A percentile compares a stretch with the other conserved stretches of the same genome.
Evolutionary conservation across 2,797 vertebrate genomes (phyloP).

Genomic region (Hemibagrus guttatus): DNA sequence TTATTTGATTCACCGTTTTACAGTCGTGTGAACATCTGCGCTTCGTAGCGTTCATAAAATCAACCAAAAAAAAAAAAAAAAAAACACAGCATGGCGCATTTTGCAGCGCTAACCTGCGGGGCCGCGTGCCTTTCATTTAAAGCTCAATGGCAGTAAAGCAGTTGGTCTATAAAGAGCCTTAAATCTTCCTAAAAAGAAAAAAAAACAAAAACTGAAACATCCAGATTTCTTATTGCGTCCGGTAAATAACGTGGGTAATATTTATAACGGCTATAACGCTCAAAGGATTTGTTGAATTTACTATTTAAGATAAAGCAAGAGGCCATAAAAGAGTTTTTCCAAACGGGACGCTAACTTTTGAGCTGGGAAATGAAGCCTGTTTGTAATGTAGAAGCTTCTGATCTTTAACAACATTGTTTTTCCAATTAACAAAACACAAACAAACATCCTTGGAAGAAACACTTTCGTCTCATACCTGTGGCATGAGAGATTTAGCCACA

Average conservation of each 20-base stretch:
- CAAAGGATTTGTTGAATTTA: not conserved
- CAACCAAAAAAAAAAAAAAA: not conserved
- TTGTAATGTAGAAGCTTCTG: too few relatives aligned
- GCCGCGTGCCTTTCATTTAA: not conserved
- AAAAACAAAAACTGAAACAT: not conserved
- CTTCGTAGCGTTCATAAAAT: not conserved
- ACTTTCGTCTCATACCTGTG: constrained; percentile 81
- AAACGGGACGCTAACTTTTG: not conserved
- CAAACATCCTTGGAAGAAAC: too few relatives aligned
- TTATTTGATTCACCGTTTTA: not conserved
- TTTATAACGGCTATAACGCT: not conserved
- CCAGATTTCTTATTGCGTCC: not conserved
- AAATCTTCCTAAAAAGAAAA: not conserved
- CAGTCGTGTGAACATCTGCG: not conserved
- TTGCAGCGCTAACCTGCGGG: not conserved
- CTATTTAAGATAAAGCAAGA: not conserved
- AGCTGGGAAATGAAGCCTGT: not conserved
- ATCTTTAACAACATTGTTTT: not conserved
- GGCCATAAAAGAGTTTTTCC: not conserved
- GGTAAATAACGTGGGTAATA: not conserved
- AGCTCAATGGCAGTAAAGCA: not conserved
- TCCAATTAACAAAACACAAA: too few relatives aligned
- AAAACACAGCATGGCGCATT: not conserved
- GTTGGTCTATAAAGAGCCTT: not conserved
- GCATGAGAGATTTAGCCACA: constrained; percentile 96